A percentile compares a stretch with the other conserved stretches of the same genome.
Conservation (phyloP, 2,797 vertebrate genomes). For the Tamandua tetradactyla region DNA sequence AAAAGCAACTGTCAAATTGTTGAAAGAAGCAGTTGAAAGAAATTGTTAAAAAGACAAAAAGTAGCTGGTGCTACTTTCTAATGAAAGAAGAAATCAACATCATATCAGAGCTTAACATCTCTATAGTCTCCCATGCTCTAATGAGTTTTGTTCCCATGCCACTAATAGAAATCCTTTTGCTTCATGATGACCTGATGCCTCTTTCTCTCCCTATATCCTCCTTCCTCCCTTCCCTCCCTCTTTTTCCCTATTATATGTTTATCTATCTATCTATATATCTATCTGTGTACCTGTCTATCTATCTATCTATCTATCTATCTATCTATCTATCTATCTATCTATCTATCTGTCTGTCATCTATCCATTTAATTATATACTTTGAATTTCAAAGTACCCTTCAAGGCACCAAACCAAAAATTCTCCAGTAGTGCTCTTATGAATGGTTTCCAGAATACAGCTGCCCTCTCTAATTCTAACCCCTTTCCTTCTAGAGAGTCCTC, state of each 20-base stretch:
- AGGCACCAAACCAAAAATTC: slow-evolving; percentile 1
- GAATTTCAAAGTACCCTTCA: not conserved
- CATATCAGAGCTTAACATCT: not conserved
- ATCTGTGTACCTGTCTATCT: not conserved
- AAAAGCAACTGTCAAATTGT: not conserved
- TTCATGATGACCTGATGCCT: not conserved
- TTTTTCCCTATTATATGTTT: not conserved
- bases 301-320: not conserved
- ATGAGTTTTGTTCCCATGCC: not conserved
- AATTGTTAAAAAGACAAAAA: no score
- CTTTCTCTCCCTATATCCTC: not conserved
- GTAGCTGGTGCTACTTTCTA: not conserved
- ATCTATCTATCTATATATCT: not conserved
- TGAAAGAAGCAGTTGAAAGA: no score
- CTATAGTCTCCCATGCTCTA: not conserved
- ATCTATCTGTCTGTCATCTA: not conserved
- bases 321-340: not conserved
- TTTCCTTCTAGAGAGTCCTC: slow-evolving; percentile 8
- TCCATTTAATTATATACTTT: not conserved
- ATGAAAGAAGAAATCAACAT: not conserved
- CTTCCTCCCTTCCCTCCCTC: no score
- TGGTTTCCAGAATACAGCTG: not conserved
- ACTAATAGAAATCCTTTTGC: not conserved
- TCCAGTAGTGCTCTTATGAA: not conserved
- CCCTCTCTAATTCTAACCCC: not conserved